Evolutionary conservation across 2,113 vertebrate genomes (phyloP), one percentile per base, ranked within the genome.

Genomic region (Cathartes aura): DNA sequence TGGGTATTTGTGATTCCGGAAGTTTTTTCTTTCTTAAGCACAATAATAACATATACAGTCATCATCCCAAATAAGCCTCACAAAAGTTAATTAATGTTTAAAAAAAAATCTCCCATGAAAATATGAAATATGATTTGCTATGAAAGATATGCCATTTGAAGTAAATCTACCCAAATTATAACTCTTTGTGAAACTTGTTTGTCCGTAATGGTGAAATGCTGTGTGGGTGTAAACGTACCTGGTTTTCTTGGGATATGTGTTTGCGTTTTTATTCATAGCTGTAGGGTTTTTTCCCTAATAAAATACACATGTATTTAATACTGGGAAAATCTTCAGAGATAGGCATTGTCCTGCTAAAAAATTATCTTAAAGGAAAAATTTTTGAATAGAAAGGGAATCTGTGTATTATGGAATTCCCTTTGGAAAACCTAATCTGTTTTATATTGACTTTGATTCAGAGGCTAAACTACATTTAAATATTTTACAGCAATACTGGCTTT

Each of bases 391-490:
- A 92, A 32, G 2, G 7, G n/a, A 81, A 59, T 89, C 40, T 50
- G 9, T 82, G n/a, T 58, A 21, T 50, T 32, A 40, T 43, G 67
- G 71, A 90, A 83, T 27, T 93, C 87, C 82, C 67, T 5, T 63
- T 91, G 81, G 91, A 93, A 97, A 96, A 93, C 52, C 11, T 84
- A 88, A 29, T 74, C 84, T 58, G 81, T 10, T 62, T 86, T 86
- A 82, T 38, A 71, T 87, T 89, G 64, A 52, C 92, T 96, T 82
- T 96, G 91, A 97, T 92, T 96, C 92, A 93, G 89, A 84, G 52
- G 68, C 88, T 95, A 48, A 47, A 78, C 78, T 95, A 75, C 76
- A 80, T 91, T 40, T 96, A 91, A 95, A 95, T 91, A 89, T 84
- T 89, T 87, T 80, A 90, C 32, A 79, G 91, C 70, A 55, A 50